These are phyloP conservation scores for Eurytoma adleriae DNA, from an alignment of 2,888 invertebrate species.

Conservation along the genomic window DNA sequence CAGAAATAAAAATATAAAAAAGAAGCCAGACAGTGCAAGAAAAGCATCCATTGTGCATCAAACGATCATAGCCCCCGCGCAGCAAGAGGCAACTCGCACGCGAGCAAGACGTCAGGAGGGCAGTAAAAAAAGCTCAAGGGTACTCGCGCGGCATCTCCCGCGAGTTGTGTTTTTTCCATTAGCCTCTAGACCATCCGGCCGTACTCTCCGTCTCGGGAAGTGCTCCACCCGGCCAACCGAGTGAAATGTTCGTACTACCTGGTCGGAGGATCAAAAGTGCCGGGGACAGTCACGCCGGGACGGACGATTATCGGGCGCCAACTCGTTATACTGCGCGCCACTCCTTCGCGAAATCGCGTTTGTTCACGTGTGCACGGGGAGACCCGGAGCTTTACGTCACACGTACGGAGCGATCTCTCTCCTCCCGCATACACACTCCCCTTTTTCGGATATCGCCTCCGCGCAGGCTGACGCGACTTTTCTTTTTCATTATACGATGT, in stretches of 20 bases:
- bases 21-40: too few species aligned
- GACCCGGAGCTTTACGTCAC: background rate
- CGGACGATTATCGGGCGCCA: slow-evolving; percentile 53
- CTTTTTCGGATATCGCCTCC: background rate
- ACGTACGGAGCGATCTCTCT: background rate
- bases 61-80: too few species aligned
- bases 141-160: background rate
- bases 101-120: background rate
- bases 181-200: background rate
- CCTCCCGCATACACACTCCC: background rate
- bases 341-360: background rate
- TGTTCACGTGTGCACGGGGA: background rate
- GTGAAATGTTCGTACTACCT: slow-evolving; percentile 48
- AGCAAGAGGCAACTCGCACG: background rate
- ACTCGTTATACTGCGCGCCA: slow-evolving; percentile 27
- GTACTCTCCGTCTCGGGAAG: background rate
- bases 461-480: background rate
- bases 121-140: background rate
- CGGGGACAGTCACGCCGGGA: slow-evolving; percentile 46
- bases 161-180: slow-evolving; percentile 33
- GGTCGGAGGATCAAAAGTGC: slow-evolving; percentile 42
- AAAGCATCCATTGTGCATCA: too few species aligned
- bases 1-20: too few species aligned
- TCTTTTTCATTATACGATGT: slow-evolving; percentile 8
- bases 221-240: slow-evolving; percentile 5